Conservation (phyloP, 1,140 invertebrate species). For the Drosophila parabipectinata region DNA sequence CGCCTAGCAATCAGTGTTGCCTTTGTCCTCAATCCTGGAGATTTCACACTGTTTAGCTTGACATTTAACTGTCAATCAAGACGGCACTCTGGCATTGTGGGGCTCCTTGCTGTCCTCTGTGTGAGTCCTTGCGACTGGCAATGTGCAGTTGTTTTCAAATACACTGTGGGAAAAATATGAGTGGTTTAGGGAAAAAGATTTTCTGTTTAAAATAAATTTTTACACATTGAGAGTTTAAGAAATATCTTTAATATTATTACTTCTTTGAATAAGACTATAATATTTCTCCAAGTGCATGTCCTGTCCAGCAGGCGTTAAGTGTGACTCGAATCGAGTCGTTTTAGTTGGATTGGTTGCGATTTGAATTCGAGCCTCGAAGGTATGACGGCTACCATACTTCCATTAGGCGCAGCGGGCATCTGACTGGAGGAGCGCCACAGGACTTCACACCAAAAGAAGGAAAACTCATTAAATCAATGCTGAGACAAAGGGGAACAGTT, state of each 20-base stretch:
- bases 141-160: neutral
- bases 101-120: conserved; percentile 32
- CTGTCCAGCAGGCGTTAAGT: conserved; percentile 42
- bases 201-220: too few relatives aligned
- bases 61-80: conserved; percentile 79
- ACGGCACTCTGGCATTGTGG: conserved; percentile 56
- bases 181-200: neutral
- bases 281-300: conserved; percentile 16
- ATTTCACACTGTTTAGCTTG: conserved; percentile 81
- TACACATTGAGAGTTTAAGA: too few relatives aligned
- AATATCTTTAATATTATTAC: neutral
- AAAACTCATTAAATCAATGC: conserved; percentile 74
- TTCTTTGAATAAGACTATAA: too few relatives aligned
- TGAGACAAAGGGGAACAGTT: conserved; percentile 53
- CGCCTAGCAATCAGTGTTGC: conserved; percentile 71
- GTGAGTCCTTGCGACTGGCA: conserved; percentile 31
- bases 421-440: conserved; percentile 60
- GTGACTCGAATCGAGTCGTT: conserved; percentile 49
- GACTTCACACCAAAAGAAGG: conserved; percentile 66
- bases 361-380: conserved; percentile 29
- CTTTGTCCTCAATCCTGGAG: conserved; percentile 56
- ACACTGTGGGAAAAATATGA: neutral
- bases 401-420: conserved; percentile 46
- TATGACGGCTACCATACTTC: conserved; percentile 75
- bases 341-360: conserved; percentile 27